Conservation (phyloP, 1,140 invertebrate genomes). For the Atta texana region DNA sequence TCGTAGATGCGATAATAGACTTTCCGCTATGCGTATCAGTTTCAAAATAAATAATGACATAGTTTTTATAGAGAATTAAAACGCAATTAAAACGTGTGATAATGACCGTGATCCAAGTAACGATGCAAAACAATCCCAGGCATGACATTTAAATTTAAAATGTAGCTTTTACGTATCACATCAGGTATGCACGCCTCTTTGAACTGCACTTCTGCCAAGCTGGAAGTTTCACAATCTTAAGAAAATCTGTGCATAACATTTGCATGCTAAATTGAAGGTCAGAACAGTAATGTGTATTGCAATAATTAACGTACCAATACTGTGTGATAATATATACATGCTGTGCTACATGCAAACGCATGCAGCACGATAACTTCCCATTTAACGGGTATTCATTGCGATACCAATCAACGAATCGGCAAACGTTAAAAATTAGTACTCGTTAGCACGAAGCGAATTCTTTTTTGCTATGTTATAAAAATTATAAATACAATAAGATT, state of each 20-base stretch:
- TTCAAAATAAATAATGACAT: slow-evolving; percentile 1
- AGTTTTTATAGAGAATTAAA: background rate
- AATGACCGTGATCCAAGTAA: background rate
- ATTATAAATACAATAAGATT: background rate
- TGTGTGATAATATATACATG: slow-evolving; percentile 21
- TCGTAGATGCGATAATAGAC: background rate
- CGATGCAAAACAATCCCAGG: slow-evolving; percentile 18
- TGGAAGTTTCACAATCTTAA: background rate
- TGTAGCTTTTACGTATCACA: slow-evolving; percentile 10
- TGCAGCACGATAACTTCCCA: background rate
- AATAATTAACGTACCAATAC: slow-evolving; percentile 63
- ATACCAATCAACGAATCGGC: slow-evolving; percentile 7
- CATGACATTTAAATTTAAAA: slow-evolving; percentile 62
- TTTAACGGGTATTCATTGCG: slow-evolving; percentile 4
- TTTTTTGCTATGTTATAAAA: background rate
- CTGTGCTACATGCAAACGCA: slow-evolving; percentile 3
- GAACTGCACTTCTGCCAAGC: slow-evolving; percentile 7
- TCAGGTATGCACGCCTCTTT: slow-evolving; percentile 32
- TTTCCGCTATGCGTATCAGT: background rate
- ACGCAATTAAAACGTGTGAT: slow-evolving; percentile 10
- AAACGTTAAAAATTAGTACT: slow-evolving; percentile 12
- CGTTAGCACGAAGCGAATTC: slow-evolving; percentile 3
- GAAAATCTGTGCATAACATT: slow-evolving; percentile 13
- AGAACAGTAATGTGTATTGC: slow-evolving; percentile 38
- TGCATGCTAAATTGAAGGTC: slow-evolving; percentile 46